Percentiles rank a stretch among this genome's conserved stretches.
Evolutionary conservation across 2,888 invertebrate species (phyloP).

Genomic region (Diaperis boleti): DNA sequence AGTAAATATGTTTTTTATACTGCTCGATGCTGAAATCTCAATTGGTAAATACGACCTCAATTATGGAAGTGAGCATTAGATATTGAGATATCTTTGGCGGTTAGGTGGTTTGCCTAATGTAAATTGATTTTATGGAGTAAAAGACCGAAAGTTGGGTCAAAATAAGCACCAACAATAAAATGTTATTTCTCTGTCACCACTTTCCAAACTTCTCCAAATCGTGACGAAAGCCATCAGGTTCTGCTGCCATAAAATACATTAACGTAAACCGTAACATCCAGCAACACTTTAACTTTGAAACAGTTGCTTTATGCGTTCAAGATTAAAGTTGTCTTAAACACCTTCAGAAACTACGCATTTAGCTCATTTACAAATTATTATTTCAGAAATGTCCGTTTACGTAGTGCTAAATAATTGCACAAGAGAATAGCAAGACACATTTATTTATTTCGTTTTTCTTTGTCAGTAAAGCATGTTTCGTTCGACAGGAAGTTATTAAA

Average conservation of each 20-base stretch:
- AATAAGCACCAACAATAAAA: not conserved
- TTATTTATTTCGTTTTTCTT: not conserved
- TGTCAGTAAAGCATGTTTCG: not conserved
- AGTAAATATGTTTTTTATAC: too few relatives aligned
- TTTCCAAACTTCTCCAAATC: not conserved
- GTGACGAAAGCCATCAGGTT: conserved; percentile 1
- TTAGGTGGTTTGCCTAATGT: too few relatives aligned
- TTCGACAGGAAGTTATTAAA: conserved; percentile 5
- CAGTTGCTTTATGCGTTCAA: conserved; percentile 1
- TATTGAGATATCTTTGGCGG: too few relatives aligned
- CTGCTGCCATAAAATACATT: not conserved
- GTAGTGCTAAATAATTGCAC: not conserved
- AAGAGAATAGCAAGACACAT: not conserved
- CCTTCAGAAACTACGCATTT: not conserved
- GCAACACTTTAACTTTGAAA: conserved; percentile 10
- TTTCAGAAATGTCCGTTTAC: not conserved
- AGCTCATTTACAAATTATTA: not conserved
- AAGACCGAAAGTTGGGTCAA: not conserved
- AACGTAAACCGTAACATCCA: conserved; percentile 2
- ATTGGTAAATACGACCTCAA: too few relatives aligned
- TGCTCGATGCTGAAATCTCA: too few relatives aligned
- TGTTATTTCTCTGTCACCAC: conserved; percentile 1
- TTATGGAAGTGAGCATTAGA: too few relatives aligned
- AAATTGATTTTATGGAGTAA: too few relatives aligned
- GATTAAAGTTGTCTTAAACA: conserved; percentile 6